Evolutionary conservation across 2,113 vertebrate species (phyloP).

Genomic region (Stictonetta naevosa): DNA sequence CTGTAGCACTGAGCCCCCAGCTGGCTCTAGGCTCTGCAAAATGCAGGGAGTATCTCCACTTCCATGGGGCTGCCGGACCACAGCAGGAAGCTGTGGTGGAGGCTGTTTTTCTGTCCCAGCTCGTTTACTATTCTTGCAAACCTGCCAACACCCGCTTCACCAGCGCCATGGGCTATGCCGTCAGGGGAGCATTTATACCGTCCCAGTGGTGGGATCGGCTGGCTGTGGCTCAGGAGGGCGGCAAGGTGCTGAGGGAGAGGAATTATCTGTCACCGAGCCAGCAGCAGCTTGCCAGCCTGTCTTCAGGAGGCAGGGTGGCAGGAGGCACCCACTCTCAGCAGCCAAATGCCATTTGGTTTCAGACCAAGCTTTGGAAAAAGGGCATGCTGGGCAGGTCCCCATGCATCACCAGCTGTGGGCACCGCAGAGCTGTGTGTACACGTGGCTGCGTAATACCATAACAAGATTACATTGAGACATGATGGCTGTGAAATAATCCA

Average conservation of each 20-base stretch:
- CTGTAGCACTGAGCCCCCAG: fast-evolving
- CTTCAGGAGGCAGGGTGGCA: no score
- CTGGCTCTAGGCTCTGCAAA: neutral
- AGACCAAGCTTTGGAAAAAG: neutral
- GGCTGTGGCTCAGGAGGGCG: neutral
- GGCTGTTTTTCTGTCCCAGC: neutral
- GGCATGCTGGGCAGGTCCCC: fast-evolving
- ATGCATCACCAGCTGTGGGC: neutral
- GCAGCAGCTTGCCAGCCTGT: fast-evolving
- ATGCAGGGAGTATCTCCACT: neutral
- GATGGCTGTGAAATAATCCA: conserved; percentile 49
- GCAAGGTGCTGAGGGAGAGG: neutral
- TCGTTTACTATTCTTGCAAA: conserved; percentile 29
- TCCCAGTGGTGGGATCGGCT: neutral
- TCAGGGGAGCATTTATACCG: neutral
- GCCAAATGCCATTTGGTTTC: neutral
- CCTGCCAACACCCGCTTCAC: neutral
- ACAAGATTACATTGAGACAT: conserved; percentile 41
- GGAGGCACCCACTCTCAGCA: no score
- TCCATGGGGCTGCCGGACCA: neutral
- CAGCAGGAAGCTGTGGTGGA: neutral
- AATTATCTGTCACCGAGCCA: neutral
- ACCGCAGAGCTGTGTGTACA: fast-evolving
- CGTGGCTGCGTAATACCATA: neutral
- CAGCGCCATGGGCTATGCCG: no score